Base-by-base conservation (phyloP, 2,113 vertebrate species). In the Chloropsis cyanopogon region DNA sequence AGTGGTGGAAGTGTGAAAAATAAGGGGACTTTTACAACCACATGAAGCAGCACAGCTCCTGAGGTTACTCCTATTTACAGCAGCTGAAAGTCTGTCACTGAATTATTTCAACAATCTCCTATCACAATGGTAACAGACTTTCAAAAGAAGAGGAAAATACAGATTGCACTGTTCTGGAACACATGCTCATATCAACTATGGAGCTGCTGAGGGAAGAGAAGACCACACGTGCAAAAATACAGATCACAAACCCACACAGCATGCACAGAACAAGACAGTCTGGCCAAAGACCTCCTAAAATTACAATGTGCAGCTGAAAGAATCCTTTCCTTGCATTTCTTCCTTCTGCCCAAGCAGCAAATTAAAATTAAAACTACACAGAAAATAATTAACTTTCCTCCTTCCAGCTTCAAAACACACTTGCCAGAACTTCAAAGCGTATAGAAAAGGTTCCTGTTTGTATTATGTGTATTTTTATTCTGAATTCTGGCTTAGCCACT, bases 401-500 rank as follows among this genome's bases (percentile, higher is more conserved):
- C n/a, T 22, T 33, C 8, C 77, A 21, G 31, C 72, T 78, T 49
- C 28, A 81, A 94, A 66, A 73, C 4, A 12, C 57, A 26, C 56
- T 41, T 56, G 18, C 19, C 91, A 68, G 57, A 91, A 82, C 65
- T 84, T 89, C 64, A 81, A 77, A 72, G 54, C 63, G 59, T 72
- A 66, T 6, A 75, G 73, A 15, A 79, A 49, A 86, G 88, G 88
- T 12, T 76, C 66, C 5, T 5, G 54, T 42, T 68, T 33, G 7
- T 23, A 26, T 28, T 19, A 2, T 25, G 33, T 14, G 8, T 28
- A 16, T 68, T 68, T 69, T 54, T 17, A 17, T 6, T n/a, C 35
- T 96, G 85, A 79, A 83, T 92, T 97, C 95, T 93, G 88, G 88
- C 66, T 92, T 7, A 23, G 85, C 71, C 93, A 53, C 64, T 68